Evolutionary conservation across 2,888 invertebrate genomes (phyloP).

Genomic region (Corythucha ciliata): DNA sequence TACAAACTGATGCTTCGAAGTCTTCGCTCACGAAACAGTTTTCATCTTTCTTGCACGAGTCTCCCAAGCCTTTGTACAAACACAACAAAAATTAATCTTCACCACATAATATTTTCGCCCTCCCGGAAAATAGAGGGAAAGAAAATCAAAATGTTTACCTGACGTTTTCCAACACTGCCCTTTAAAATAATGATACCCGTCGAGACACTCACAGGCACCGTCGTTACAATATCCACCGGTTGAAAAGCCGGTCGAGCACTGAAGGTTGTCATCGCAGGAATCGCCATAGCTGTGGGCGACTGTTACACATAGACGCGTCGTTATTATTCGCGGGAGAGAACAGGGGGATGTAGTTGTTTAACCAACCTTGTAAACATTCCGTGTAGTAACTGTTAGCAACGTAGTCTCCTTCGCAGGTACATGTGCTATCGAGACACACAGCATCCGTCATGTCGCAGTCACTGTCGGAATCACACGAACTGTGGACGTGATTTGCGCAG

Average conservation of each 20-base stretch:
- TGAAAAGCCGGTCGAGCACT: conserved; percentile 26
- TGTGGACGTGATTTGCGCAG: too few relatives aligned
- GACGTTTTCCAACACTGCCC: conserved; percentile 30
- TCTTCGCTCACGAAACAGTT: conserved; percentile 39
- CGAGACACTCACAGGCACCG: conserved; percentile 22
- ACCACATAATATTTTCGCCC: too few relatives aligned
- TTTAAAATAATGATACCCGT: conserved; percentile 28
- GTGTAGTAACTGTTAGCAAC: conserved; percentile 25
- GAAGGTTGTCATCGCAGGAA: conserved; percentile 25
- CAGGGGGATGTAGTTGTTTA: background rate
- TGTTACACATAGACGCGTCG: conserved; percentile 1
- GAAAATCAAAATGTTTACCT: conserved; percentile 11
- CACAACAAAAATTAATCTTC: background rate
- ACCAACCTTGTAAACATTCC: conserved; percentile 22
- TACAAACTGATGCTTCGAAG: conserved; percentile 37
- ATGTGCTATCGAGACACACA: conserved; percentile 22
- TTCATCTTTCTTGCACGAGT: conserved; percentile 34
- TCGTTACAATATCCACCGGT: conserved; percentile 27
- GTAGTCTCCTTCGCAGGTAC: conserved; percentile 24
- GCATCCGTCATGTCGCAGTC: conserved; percentile 26
- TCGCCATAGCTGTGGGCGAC: conserved; percentile 26
- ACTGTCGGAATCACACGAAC: conserved; percentile 14
- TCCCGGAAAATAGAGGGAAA: background rate
- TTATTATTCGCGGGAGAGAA: too few relatives aligned
- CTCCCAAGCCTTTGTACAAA: conserved; percentile 34